Evolutionary conservation across 2,888 invertebrate species (phyloP).

Genomic region (Perizoma affinitatum): DNA sequence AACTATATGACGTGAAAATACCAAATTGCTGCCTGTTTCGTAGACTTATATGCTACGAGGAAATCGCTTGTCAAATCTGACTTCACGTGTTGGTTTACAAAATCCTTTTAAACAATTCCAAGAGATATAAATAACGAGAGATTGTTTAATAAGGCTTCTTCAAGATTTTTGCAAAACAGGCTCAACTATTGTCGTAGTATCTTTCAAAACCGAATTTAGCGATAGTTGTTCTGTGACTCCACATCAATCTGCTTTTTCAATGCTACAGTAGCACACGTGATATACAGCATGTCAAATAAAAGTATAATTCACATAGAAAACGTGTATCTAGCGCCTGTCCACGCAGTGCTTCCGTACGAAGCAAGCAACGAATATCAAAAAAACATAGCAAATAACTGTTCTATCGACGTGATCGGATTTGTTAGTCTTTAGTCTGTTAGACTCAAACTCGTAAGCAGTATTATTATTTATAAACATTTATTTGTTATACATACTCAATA

Average conservation of each 20-base stretch:
- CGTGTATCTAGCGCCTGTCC: neutral
- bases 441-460: no score
- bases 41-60: neutral
- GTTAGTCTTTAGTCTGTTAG: no score
- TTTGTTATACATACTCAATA: no score
- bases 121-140: no score
- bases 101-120: no score
- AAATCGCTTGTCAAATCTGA: neutral
- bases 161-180: slow-evolving; percentile 11
- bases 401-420: no score
- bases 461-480: no score
- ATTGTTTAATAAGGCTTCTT: neutral
- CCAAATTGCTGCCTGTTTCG: neutral
- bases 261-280: slow-evolving; percentile 44
- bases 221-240: slow-evolving; percentile 39
- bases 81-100: no score
- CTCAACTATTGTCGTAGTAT: slow-evolving; percentile 2
- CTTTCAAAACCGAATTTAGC: slow-evolving; percentile 29
- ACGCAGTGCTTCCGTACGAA: neutral
- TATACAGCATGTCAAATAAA: slow-evolving; percentile 19
- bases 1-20: no score
- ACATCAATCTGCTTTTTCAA: slow-evolving; percentile 39
- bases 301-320: slow-evolving; percentile 22
- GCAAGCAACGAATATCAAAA: no score
- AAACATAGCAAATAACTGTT: no score